A percentile compares a stretch with the other conserved stretches of the same genome.
Evolutionary conservation across 2,797 vertebrate species (phyloP).

Genomic region (Cossypha heuglini): DNA sequence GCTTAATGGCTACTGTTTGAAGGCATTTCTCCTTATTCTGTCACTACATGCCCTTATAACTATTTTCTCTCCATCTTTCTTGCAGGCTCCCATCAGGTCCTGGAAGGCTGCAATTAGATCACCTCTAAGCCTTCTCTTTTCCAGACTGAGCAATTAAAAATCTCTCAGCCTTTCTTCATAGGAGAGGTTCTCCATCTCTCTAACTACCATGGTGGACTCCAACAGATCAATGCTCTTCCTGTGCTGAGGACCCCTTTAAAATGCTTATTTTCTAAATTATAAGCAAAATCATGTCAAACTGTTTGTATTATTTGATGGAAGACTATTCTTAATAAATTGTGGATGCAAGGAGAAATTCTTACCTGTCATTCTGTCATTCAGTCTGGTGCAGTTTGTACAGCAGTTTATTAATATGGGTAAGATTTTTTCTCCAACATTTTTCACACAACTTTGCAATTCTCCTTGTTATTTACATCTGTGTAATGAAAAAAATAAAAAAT

Average conservation of each 20-base stretch:
- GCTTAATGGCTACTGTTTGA: background rate
- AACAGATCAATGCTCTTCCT: background rate
- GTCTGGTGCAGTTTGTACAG: background rate
- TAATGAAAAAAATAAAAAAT: background rate
- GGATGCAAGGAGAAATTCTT: background rate
- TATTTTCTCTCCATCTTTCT: background rate
- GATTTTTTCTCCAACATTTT: background rate
- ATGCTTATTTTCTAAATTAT: background rate
- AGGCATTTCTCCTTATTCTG: background rate
- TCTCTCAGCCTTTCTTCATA: background rate
- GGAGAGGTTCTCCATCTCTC: background rate
- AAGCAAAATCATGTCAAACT: background rate
- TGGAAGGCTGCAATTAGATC: background rate
- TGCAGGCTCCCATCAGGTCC: background rate
- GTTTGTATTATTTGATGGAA: background rate
- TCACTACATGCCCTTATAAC: background rate
- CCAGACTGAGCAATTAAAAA: background rate
- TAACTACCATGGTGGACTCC: background rate
- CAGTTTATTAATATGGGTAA: background rate
- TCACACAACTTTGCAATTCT: background rate
- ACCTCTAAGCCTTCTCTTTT: background rate
- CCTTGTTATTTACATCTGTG: background rate
- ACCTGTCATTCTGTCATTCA: background rate
- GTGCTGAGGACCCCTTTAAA: background rate
- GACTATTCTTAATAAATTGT: background rate